These are phyloP conservation scores for Propithecus perrieri DNA, from an alignment of 2,797 vertebrate genomes.

Conservation along the genomic window DNA sequence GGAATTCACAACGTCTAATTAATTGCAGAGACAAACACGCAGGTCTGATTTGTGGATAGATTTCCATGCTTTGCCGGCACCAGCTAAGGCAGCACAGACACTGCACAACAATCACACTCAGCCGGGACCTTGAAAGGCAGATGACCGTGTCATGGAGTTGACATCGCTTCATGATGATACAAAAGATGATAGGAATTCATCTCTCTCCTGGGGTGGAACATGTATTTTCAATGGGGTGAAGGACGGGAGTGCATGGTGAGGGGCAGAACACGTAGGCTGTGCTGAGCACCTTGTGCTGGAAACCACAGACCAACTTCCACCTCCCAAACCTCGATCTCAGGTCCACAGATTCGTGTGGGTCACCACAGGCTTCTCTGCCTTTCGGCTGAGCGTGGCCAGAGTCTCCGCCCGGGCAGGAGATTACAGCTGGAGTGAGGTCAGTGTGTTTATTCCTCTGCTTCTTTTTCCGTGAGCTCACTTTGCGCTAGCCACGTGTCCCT, in stretches of 20 bases:
- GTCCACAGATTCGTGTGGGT: neutral
- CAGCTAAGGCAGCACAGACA: neutral
- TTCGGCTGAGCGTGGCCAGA: neutral
- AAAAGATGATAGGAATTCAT: neutral
- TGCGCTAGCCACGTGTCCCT: neutral
- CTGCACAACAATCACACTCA: neutral
- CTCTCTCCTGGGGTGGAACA: neutral
- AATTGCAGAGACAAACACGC: neutral
- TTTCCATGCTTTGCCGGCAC: neutral
- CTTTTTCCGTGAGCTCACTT: neutral
- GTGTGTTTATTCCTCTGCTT: neutral
- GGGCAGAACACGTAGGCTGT: neutral
- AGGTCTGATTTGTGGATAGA: neutral
- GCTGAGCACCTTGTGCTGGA: neutral
- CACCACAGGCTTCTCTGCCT: neutral
- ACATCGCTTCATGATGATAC: neutral
- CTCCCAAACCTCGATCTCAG: neutral
- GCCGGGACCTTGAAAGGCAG: neutral
- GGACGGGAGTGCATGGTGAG: neutral
- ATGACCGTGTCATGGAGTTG: neutral
- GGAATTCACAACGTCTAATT: neutral
- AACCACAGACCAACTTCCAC: neutral
- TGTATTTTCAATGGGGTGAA: neutral
- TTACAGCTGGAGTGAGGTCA: neutral
- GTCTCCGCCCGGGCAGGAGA: neutral